phyloP scores from a whole-genome alignment of 2,113 vertebrate species.

The Eublepharis macularius region DNA sequence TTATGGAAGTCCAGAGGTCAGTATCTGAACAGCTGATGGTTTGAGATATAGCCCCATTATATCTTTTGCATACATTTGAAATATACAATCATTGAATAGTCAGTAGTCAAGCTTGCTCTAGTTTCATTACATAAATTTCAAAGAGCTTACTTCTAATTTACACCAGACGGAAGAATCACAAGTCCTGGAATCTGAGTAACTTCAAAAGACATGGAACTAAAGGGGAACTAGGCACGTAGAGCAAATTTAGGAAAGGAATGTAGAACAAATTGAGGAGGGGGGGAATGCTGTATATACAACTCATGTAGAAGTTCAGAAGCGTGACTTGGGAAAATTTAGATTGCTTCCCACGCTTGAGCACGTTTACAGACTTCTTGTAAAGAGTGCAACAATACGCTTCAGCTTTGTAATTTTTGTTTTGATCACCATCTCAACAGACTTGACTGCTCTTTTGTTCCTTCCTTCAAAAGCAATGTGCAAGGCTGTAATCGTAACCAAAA shows the following conservation, averaged over 20 bases:
- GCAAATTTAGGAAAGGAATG: background rate
- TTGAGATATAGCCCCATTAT: background rate
- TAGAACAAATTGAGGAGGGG: no score
- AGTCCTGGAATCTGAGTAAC: background rate
- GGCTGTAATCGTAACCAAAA: background rate
- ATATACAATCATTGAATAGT: background rate
- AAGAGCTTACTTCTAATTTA: background rate
- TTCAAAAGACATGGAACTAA: background rate
- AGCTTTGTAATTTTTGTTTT: conserved; percentile 17
- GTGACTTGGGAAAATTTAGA: background rate
- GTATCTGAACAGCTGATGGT: background rate
- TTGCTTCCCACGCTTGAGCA: background rate
- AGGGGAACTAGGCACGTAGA: background rate
- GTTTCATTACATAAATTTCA: background rate
- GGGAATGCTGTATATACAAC: background rate
- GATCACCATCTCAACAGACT: background rate
- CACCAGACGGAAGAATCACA: background rate
- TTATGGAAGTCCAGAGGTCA: background rate
- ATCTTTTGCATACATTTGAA: background rate
- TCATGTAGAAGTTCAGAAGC: background rate
- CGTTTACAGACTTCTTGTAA: background rate
- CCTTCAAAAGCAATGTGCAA: background rate
- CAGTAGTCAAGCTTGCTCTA: background rate
- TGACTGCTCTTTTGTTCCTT: background rate
- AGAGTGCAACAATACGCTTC: background rate